A percentile compares a stretch with the other conserved stretches of the same genome.
These are phyloP conservation scores for Drosophila azteca DNA, from an alignment of 1,140 invertebrate species.

Conservation along the genomic window DNA sequence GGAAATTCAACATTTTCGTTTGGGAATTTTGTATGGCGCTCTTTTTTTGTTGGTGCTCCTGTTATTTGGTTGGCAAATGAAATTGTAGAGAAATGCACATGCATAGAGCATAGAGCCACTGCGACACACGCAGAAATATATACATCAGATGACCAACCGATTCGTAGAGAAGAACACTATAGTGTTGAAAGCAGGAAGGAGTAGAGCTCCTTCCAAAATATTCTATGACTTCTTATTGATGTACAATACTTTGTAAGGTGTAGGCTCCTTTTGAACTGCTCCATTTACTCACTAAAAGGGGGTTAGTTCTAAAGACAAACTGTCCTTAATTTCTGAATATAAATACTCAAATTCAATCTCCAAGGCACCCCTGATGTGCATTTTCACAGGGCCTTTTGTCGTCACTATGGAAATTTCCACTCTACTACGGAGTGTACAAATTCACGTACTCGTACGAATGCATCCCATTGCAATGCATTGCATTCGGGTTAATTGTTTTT, in stretches of 20 bases:
- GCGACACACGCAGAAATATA: constrained; percentile 1
- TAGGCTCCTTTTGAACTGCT: too few species aligned
- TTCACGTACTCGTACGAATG: constrained; percentile 1
- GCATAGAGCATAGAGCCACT: constrained; percentile 13
- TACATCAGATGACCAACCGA: constrained; percentile 7
- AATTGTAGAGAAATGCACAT: constrained; percentile 59
- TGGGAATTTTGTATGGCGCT: constrained; percentile 53
- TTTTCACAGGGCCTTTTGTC: constrained; percentile 22
- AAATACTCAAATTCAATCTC: too few species aligned
- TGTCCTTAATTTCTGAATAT: too few species aligned
- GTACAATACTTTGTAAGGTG: too few species aligned
- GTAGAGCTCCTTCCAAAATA: too few species aligned
- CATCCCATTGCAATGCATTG: constrained; percentile 16
- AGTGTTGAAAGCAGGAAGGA: constrained; percentile 1
- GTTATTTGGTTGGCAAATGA: constrained; percentile 55
- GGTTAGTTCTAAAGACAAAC: too few species aligned
- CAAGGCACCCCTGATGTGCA: background rate
- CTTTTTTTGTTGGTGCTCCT: constrained; percentile 31
- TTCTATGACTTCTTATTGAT: background rate
- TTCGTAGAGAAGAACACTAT: background rate
- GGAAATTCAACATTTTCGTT: constrained; percentile 41
- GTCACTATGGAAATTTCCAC: constrained; percentile 10
- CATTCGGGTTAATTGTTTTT: constrained; percentile 76
- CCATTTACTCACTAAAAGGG: too few species aligned
- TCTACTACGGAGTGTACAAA: constrained; percentile 9